These are phyloP conservation scores for Sphecodes monilicornis DNA, from an alignment of 2,888 invertebrate genomes.

Conservation along the genomic window DNA sequence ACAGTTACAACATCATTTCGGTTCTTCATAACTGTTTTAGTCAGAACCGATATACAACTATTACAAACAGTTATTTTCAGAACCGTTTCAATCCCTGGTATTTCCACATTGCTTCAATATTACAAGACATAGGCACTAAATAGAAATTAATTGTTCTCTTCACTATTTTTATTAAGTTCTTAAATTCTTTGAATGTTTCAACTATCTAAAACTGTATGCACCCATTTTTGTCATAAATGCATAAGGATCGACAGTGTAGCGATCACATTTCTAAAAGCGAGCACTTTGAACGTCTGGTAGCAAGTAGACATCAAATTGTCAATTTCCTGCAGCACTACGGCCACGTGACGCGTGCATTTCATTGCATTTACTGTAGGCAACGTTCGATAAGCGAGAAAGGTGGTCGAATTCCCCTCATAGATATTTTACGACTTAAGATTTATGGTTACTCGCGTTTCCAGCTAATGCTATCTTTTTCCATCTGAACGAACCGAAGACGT, in stretches of 20 bases:
- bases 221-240: neutral
- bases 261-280: neutral
- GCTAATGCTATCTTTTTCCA: conserved; percentile 71
- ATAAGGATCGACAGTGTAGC: no score
- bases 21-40: no score
- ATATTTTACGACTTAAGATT: conserved; percentile 77
- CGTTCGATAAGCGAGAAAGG: conserved; percentile 36
- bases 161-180: no score
- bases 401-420: conserved; percentile 65
- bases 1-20: no score
- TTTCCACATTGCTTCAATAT: no score
- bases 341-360: conserved; percentile 11
- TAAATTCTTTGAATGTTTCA: no score
- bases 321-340: neutral
- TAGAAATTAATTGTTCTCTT: no score
- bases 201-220: no score
- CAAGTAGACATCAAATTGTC: conserved; percentile 27
- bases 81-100: no score
- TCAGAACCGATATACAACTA: no score
- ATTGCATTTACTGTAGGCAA: conserved; percentile 31
- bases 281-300: neutral
- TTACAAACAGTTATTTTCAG: no score
- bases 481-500: conserved; percentile 50
- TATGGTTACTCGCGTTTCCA: conserved; percentile 73
- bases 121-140: no score